Percentiles rank a stretch among this genome's conserved stretches.
Conservation (phyloP, 1,140 invertebrate species). For the Drosophila parvula region DNA sequence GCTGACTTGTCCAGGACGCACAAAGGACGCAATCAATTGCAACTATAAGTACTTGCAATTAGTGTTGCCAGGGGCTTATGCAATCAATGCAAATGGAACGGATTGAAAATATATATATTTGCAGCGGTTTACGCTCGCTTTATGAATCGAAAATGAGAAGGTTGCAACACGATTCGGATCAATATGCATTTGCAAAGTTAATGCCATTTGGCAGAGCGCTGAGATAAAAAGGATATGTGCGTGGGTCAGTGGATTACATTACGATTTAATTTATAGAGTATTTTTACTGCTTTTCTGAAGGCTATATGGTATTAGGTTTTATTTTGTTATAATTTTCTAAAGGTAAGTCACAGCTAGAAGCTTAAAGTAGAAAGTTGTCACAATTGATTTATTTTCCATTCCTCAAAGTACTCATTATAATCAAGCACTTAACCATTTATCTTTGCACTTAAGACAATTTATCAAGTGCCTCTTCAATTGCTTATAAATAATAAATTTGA, state of each 20-base stretch:
- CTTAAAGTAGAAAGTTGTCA: neutral
- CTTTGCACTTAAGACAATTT: neutral
- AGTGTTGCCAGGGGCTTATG: conserved; percentile 24
- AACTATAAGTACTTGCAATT: conserved; percentile 50
- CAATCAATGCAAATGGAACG: conserved; percentile 36
- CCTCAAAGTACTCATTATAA: neutral
- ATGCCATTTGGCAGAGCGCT: conserved; percentile 8
- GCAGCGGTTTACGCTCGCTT: conserved; percentile 16
- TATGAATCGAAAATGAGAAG: conserved; percentile 38
- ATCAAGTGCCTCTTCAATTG: neutral
- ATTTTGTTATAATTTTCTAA: neutral
- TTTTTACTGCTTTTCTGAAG: neutral
- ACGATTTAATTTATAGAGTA: neutral
- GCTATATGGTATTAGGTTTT: neutral
- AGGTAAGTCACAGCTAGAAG: too few species aligned
- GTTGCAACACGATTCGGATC: conserved; percentile 5
- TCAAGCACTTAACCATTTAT: neutral
- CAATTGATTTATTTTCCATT: neutral
- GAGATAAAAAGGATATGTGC: neutral
- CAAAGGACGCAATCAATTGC: conserved; percentile 49
- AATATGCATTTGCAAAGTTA: neutral
- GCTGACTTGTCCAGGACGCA: conserved; percentile 18
- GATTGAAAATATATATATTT: conserved; percentile 25
- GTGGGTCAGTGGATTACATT: conserved; percentile 5
- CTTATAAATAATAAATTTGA: neutral